Conservation (phyloP, 2,113 vertebrate species). For the zebrafish (Danio rerio) region DNA sequence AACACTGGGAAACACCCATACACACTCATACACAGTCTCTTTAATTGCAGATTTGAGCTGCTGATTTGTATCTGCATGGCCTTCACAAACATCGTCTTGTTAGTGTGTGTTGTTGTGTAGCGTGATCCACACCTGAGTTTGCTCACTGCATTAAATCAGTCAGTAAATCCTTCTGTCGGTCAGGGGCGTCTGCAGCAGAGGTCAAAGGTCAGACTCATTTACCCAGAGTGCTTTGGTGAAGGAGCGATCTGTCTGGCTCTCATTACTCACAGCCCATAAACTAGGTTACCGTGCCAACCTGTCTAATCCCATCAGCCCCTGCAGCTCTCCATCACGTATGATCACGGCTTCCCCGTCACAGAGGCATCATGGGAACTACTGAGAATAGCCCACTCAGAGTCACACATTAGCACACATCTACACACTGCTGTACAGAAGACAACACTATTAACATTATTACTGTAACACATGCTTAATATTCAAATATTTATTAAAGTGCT, state of each 20-base stretch:
- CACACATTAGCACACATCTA: neutral
- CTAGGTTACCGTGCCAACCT: conserved; percentile 53
- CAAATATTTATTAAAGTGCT: no score
- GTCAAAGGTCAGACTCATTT: conserved; percentile 70
- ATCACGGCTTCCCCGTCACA: conserved; percentile 19
- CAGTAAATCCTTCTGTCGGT: conserved; percentile 69
- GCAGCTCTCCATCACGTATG: conserved; percentile 43
- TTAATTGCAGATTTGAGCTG: no score
- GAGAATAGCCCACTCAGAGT: neutral
- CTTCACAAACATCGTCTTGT: no score
- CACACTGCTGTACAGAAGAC: no score
- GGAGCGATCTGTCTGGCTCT: conserved; percentile 69
- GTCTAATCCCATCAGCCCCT: conserved; percentile 36
- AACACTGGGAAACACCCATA: no score
- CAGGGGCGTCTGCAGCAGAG: conserved; percentile 63
- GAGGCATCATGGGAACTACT: conserved; percentile 1
- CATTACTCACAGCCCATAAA: conserved; percentile 54
- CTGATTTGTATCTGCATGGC: no score
- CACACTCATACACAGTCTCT: no score
- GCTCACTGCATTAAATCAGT: conserved; percentile 24
- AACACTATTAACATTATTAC: no score
- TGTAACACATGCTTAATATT: no score
- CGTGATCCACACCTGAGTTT: no score
- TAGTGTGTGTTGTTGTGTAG: no score
- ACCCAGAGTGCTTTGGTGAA: conserved; percentile 69